Evolutionary conservation across 37 sponge, comb jelly and placozoan genomes (phyloP).

Genomic region (Geodia barretti): DNA sequence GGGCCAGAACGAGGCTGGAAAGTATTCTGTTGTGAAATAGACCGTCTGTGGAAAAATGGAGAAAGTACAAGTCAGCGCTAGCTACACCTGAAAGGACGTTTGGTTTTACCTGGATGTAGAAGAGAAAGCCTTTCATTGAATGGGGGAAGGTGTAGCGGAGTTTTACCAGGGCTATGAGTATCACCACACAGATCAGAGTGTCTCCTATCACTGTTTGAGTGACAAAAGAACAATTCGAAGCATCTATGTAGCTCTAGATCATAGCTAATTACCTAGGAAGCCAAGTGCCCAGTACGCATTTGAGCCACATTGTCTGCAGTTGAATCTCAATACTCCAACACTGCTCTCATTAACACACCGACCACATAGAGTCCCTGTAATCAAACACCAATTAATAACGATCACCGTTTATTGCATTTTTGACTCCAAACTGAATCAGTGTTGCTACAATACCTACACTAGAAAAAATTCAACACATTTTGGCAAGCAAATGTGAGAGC

Average conservation of each 20-base stretch:
- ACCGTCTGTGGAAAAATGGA: constrained; percentile 10
- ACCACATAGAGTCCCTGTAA: constrained; percentile 61
- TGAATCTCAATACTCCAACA: constrained; percentile 52
- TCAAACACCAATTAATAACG: too few species aligned
- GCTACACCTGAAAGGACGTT: neutral
- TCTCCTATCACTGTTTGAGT: constrained; percentile 48
- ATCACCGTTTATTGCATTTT: too few species aligned
- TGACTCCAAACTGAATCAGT: too few species aligned
- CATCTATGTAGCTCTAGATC: neutral
- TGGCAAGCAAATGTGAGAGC: neutral
- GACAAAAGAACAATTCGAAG: neutral
- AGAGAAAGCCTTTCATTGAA: constrained; percentile 51
- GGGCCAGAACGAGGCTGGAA: constrained; percentile 58
- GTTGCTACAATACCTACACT: too few species aligned
- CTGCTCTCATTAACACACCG: constrained; percentile 26
- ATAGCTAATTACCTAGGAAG: constrained; percentile 3
- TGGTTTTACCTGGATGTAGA: constrained; percentile 60
- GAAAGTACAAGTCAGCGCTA: neutral
- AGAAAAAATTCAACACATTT: too few species aligned
- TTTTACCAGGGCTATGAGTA: constrained; percentile 29
- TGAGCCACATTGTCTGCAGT: constrained; percentile 25
- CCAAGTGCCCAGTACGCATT: constrained; percentile 14
- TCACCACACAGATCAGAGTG: neutral
- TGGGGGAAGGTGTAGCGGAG: constrained; percentile 39
- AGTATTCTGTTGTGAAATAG: constrained; percentile 46